Evolutionary conservation across 2,888 invertebrate genomes (phyloP), one percentile per base, ranked within the genome.

Genomic region (Lysandra bellargus): DNA sequence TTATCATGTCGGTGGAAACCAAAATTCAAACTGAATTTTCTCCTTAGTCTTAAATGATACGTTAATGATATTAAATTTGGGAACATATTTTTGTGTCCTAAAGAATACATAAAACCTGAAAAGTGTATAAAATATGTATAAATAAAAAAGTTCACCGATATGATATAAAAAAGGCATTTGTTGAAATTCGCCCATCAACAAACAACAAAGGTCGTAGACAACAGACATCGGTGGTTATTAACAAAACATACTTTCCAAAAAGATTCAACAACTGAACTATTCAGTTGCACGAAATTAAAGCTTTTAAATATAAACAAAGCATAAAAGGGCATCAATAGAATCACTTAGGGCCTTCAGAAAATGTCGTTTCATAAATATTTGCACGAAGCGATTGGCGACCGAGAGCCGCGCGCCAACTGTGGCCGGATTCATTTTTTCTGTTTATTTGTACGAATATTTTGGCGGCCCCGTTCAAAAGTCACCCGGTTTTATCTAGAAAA

Each of bases 351-450:
- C n/a, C 6, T 57, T 23, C 33, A 76, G 33, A 57, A 57, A 76
- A 53, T 53, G 49, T 76, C 33, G 76, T 17, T 76, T 76, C 76
- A 57, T 76, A 76, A 76, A 76, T 76, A 76, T 76, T 76, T 76
- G 76, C 76, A 53, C 53, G 33, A 76, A 57, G 30, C 76, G 76
- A 53, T 76, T 76, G 76, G 53, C 57, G 30, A 30, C 53, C 76
- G 76, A 76, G 33, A 76, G 64, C 33, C 69, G 69, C 69, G 23
- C 76, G 57, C 33, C 76, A 76, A 57, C 76, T 76, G 57, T 30
- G 33, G 33, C 76, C 57, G 76, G 17, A 53, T 76, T 76, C 76
- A 53, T 76, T 76, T 75, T 76, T 76, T 76, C 17, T 57, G 30
- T 76, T 76, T 57, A 57, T 76, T 76, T 76, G 30, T 76, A 76